Conservation (phyloP, 2,888 invertebrate genomes). For the Heliconius aoede region DNA sequence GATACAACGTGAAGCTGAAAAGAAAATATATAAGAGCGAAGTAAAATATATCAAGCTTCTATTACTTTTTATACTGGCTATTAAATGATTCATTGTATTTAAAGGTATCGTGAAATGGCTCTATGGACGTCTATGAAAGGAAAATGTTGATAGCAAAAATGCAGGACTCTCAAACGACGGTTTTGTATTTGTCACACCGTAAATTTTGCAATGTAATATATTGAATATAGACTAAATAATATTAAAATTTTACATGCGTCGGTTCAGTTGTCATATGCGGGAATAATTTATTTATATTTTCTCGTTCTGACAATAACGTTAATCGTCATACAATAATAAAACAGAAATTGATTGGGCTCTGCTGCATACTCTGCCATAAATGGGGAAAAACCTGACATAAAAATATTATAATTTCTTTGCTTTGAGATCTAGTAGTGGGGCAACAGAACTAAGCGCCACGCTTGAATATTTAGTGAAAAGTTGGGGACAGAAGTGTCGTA, state of each 20-base stretch:
- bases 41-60: not conserved
- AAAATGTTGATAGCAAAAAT: constrained; percentile 13
- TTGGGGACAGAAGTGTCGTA: not conserved
- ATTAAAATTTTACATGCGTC: not conserved
- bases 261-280: not conserved
- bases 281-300: not conserved
- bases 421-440: too few species aligned
- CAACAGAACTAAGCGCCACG: too few species aligned
- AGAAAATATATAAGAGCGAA: too few species aligned
- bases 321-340: too few species aligned
- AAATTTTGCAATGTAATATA: not conserved
- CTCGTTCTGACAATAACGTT: too few species aligned
- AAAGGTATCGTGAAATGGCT: constrained; percentile 3
- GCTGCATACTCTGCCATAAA: too few species aligned
- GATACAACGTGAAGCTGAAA: too few species aligned
- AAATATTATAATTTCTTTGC: too few species aligned
- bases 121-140: constrained; percentile 13
- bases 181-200: not conserved
- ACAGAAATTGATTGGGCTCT: too few species aligned
- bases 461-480: not conserved
- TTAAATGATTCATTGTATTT: constrained; percentile 2
- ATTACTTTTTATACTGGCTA: not conserved
- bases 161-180: constrained; percentile 20
- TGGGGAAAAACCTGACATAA: too few species aligned
- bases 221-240: not conserved